These are phyloP conservation scores for Onychostoma macrolepis DNA, from an alignment of 2,113 vertebrate genomes.

Conservation along the genomic window DNA sequence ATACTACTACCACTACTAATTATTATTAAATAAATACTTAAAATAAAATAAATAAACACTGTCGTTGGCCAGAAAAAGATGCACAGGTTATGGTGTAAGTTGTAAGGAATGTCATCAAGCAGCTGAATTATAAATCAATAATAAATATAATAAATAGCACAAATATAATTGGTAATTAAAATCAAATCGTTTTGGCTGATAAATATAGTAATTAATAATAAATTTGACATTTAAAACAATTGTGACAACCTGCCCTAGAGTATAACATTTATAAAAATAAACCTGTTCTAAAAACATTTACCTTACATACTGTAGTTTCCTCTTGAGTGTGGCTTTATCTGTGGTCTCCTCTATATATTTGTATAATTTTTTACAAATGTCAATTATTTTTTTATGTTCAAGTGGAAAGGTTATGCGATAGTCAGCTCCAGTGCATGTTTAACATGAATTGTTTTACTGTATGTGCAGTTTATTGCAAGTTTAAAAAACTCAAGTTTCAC, in stretches of 20 bases:
- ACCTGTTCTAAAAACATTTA: neutral
- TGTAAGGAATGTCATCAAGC: too few relatives aligned
- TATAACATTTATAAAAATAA: neutral
- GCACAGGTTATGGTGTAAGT: too few relatives aligned
- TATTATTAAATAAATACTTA: too few relatives aligned
- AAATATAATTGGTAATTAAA: neutral
- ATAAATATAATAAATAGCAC: neutral
- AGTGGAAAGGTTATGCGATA: neutral
- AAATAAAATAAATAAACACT: too few relatives aligned
- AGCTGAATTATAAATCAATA: neutral
- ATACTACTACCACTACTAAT: too few relatives aligned
- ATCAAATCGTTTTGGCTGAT: neutral
- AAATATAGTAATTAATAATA: neutral
- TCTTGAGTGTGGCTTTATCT: neutral
- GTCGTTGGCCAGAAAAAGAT: neutral
- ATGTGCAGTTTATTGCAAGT: conserved; percentile 13
- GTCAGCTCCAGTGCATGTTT: neutral
- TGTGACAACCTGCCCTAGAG: neutral
- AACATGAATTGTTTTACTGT: neutral
- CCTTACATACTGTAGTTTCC: neutral
- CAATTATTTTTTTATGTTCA: too few relatives aligned
- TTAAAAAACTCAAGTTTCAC: neutral
- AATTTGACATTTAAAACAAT: neutral
- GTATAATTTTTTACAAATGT: neutral
- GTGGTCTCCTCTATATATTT: neutral